Evolutionary conservation across 2,113 vertebrate genomes (phyloP), one percentile per base, ranked within the genome.

Genomic region (Cnemophilus loriae): DNA sequence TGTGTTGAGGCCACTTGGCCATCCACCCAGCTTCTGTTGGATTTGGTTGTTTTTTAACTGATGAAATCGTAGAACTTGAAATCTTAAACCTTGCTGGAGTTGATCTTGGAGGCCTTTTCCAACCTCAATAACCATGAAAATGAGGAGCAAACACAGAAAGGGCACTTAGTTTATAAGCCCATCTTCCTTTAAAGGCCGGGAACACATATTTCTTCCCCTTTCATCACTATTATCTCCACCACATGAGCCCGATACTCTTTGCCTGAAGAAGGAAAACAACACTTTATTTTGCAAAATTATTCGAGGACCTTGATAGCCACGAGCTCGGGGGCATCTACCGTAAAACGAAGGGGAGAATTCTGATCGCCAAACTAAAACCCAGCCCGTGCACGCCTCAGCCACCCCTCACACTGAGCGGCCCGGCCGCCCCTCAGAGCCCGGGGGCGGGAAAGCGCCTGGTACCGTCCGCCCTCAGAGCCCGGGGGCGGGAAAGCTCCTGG

Each of bases 361-460:
- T 5, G 22, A 68, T 14, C 3, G 10, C 7, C 28, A 46, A 41
- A 49, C 20, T 3, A 26, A 24, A 59, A 39, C 1, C 4, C 4
- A 4, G 2, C 4, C 18, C 12, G 0, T 0, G 10, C 13, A 18
- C 1, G 6, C 52, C 19, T 46, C 67, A 42, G 30, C 21, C 7
- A 4, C 12, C 2, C n/a, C 41, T 55, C 32, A 42, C 71, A 17
- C 6, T 2, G 47, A 70, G 20, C 20, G 4, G 7, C 7, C 12
- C 64, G 4, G 8, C 32, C 27, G 4, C 5, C 18, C 39, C 61
- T 64, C 39, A 42, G 27, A 9, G 13, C 9, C 22, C 17, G 2
- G 9, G 13, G 4, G 27, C 2, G 3, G 64, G 13, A 4, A 22
- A 12, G 20, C 19, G 1, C 14, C 50, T 2, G 10, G 1, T 11